Evolutionary conservation across 2,888 invertebrate genomes (phyloP), one percentile per base, ranked within the genome.

Genomic region (Steinernema scapterisci): DNA sequence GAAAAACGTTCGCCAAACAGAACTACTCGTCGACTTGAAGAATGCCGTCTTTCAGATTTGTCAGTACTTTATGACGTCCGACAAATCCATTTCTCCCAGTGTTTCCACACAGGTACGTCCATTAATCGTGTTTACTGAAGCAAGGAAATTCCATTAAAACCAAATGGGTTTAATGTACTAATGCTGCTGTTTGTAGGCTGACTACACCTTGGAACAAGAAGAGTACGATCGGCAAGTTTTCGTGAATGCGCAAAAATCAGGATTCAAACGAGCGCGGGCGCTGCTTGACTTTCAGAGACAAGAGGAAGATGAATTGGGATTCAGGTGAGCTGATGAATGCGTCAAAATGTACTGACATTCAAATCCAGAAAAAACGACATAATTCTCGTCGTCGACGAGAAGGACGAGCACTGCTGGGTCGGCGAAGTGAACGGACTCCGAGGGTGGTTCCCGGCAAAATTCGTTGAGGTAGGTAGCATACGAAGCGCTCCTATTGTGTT

Each of bases 1-100:
- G 77, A 99, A 99, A 89, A 99, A 99, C 90, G 94, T 99, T 72
- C 92, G 94, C 78, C 97, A 97, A 90, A 99, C 99, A 83, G 97
- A 99, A 91, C 93, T 97, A 86, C 90, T 99, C 80, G 96, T 99
- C n/a, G 97, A 97, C 90, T 91, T 99, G 73, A 91, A 97, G 82
- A 97, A 99, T 90, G 94, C 96, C 43, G 95, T 97, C 83, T 90
- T 96, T 73, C 96, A 94, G 89, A 92, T 94, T 78, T 94, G 95
- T 25, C 91, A 96, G 43, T 97, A 99, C 90, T 99, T 99, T 89
- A 92, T 96, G 81, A 93, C 94, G 76, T 91, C 95, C 52, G 96
- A 97, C 89, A 84, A 85, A 94, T 95, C 45, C 94, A 93, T 89
- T 13, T 19, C 54, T 9, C n/a, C 70, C 7, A 23, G 54, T 11